Base-by-base conservation (phyloP, 2,888 invertebrate species). In the Autographa gamma region DNA sequence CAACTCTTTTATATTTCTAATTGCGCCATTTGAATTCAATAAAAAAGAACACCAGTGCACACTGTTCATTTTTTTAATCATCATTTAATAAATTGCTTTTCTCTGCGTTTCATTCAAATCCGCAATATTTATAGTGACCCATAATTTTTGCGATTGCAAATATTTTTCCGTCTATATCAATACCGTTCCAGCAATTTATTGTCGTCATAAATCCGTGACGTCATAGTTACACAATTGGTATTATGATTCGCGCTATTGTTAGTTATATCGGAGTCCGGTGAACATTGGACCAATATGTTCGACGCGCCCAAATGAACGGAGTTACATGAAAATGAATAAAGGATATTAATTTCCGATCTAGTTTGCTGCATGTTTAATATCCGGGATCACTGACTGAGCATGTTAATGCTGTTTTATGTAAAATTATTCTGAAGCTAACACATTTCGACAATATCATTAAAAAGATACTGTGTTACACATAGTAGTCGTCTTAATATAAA, bases 171-270 rank as follows among this genome's bases (percentile, higher is more conserved):
- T 32, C 32, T 59, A 14, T 32, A 59, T 59, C 59, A 25, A 32
- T 59, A 32, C 32, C 31, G 32, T 59, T 59, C 8, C 32, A 34
- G 16, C 32, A 59, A 59, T 59, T 16, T 32, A 59, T 59, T 32
- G 59, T 6, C 59, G 16, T n/a, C 59, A 59, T 59, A 34, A 59
- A 59, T 59, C 59, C 54, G 38, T 65, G 65, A 65, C 59, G 65
- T 65, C 65, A 65, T 32, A 43, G 65, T 43, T 59, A 31, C 59
- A 31, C 31, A 65, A 31, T 48, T 41, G 32, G 43, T 65, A 48
- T 48, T 48, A 56, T 25, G 54, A 56, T 56, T 56, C 54, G 19
- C 65, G 43, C 43, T 59, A 65, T 43, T 31, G 65, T 59, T 32
- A 43, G 65, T 9, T 54, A 11, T 56, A 56, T 25, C 54, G 25